phyloP scores from a whole-genome alignment of 2,888 invertebrate species.

The Parapristionchus giblindavisi region DNA sequence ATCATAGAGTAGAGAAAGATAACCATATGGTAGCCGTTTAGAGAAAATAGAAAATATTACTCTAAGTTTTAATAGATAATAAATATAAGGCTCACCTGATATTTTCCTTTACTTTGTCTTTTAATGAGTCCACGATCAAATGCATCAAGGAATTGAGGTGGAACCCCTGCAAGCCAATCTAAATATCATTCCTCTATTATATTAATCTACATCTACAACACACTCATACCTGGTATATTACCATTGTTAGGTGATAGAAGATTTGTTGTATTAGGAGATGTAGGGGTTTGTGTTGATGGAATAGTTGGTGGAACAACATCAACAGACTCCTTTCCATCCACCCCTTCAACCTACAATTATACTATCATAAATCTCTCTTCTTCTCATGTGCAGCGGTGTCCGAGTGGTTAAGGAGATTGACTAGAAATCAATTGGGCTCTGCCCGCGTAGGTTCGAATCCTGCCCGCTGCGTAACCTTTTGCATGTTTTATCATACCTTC shows the following conservation, averaged over 20 bases:
- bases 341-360: no score
- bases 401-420: slow-evolving; percentile 17
- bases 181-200: not conserved
- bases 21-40: no score
- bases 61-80: no score
- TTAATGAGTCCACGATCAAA: slow-evolving; percentile 67
- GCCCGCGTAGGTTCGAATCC: slow-evolving; percentile 8
- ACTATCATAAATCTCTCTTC: no score
- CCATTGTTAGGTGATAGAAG: not conserved
- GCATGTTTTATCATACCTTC: slow-evolving; percentile 40
- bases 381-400: slow-evolving; percentile 3
- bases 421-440: slow-evolving; percentile 18
- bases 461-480: not conserved
- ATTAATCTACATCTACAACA: not conserved
- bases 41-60: no score
- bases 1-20: no score
- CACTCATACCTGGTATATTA: slow-evolving; percentile 21
- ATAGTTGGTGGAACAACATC: no score
- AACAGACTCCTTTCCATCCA: no score
- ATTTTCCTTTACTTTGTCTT: slow-evolving; percentile 68
- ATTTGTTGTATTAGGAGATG: not conserved
- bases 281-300: not conserved
- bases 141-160: slow-evolving; percentile 58
- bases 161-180: slow-evolving; percentile 4
- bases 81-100: no score